Conservation (phyloP, 2,797 vertebrate genomes). For the Buceros bicornis region DNA sequence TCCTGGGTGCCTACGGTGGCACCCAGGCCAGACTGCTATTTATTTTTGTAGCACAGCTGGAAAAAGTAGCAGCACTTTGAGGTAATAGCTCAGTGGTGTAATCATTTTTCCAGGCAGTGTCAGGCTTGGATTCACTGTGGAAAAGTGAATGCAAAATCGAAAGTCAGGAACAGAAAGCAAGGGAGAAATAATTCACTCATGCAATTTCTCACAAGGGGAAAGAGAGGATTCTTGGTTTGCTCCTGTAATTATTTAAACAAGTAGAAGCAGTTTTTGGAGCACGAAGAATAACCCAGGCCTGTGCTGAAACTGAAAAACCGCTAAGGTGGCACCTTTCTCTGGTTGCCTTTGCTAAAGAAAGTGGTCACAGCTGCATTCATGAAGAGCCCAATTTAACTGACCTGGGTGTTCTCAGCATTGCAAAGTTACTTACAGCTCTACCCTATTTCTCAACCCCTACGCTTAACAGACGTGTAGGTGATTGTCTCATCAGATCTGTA, state of each 20-base stretch:
- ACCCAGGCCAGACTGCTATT: background rate
- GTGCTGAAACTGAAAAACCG: background rate
- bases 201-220: background rate
- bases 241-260: background rate
- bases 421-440: background rate
- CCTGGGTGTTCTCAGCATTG: background rate
- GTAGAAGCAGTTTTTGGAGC: background rate
- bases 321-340: background rate
- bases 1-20: background rate
- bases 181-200: background rate
- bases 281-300: background rate
- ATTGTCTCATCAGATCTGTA: background rate
- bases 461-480: background rate
- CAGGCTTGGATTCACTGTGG: background rate
- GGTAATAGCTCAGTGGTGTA: background rate
- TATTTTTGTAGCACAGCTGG: background rate
- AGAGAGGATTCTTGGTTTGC: background rate
- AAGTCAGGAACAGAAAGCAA: background rate
- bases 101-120: background rate
- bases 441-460: background rate
- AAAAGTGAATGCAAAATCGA: background rate
- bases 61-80: background rate
- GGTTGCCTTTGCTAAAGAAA: background rate
- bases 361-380: background rate
- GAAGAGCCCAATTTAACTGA: background rate